Evolutionary conservation across 2,888 invertebrate genomes (phyloP).

Genomic region (Nipponacmea schrenckii): DNA sequence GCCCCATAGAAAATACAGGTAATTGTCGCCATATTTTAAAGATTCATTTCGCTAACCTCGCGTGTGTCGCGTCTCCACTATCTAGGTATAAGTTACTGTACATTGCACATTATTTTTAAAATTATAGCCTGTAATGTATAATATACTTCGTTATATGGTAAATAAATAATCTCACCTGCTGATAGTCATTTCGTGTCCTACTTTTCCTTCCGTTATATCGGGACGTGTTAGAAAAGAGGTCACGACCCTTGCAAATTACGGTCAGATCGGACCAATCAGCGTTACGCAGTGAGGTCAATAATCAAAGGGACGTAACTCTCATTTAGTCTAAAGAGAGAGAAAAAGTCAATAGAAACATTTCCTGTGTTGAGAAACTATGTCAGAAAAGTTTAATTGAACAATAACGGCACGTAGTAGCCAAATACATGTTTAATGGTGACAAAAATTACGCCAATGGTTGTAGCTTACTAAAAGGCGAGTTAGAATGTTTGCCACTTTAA

Average conservation of each 20-base stretch:
- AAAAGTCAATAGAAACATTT: conserved; percentile 2
- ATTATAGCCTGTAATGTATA: too few relatives aligned
- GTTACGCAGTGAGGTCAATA: background rate
- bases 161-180: conserved; percentile 5
- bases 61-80: too few relatives aligned
- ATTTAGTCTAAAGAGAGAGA: background rate
- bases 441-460: too few relatives aligned
- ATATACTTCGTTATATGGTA: background rate
- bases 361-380: background rate
- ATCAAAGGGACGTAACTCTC: conserved; percentile 2
- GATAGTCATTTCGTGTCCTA: background rate
- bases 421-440: too few relatives aligned
- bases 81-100: too few relatives aligned
- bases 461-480: too few relatives aligned
- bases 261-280: background rate
- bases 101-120: too few relatives aligned
- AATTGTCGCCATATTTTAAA: too few relatives aligned
- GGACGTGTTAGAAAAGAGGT: background rate
- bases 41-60: too few relatives aligned
- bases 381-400: background rate
- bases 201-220: background rate
- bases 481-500: too few relatives aligned
- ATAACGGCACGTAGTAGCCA: too few relatives aligned
- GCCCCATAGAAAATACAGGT: too few relatives aligned
- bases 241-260: conserved; percentile 1